Evolutionary conservation across 1,140 invertebrate genomes (phyloP).

Genomic region (Drosophila micromelanica): DNA sequence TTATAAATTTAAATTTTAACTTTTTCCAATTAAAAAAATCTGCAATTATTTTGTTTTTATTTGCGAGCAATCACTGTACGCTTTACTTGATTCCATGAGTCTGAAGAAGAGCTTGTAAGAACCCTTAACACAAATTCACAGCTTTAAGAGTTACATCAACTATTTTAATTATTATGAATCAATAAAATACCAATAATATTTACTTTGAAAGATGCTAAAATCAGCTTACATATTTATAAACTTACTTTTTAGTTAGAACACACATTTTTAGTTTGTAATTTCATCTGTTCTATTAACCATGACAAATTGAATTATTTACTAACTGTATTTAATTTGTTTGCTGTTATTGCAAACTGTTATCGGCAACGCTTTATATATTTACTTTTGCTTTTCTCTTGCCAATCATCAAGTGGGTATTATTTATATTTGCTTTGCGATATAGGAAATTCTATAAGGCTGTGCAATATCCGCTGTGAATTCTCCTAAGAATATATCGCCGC

Average conservation of each 20-base stretch:
- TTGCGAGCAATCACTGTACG: background rate
- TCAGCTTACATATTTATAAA: background rate
- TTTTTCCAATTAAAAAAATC: too few relatives aligned
- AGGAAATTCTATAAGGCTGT: slow-evolving; percentile 50
- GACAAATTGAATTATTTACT: slow-evolving; percentile 26
- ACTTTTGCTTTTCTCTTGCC: slow-evolving; percentile 56
- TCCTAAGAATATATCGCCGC: slow-evolving; percentile 15
- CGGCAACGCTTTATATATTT: slow-evolving; percentile 9
- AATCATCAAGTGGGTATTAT: slow-evolving; percentile 35
- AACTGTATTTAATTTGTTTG: slow-evolving; percentile 12
- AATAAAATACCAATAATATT: slow-evolving; percentile 14
- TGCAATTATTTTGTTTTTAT: background rate
- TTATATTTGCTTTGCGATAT: slow-evolving; percentile 34
- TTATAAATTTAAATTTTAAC: too few relatives aligned
- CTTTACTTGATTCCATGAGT: background rate
- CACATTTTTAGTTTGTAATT: slow-evolving; percentile 22
- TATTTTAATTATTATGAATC: background rate
- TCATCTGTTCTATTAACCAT: slow-evolving; percentile 34
- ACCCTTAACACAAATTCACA: too few relatives aligned
- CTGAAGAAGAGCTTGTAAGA: too few relatives aligned
- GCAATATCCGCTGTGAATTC: slow-evolving; percentile 63
- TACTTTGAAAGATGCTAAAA: background rate
- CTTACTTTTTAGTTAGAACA: slow-evolving; percentile 5
- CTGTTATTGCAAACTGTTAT: slow-evolving; percentile 1
- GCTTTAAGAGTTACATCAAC: too few relatives aligned